Evolutionary conservation across 2,888 invertebrate genomes (phyloP).

Genomic region (Tipula lateralis): DNA sequence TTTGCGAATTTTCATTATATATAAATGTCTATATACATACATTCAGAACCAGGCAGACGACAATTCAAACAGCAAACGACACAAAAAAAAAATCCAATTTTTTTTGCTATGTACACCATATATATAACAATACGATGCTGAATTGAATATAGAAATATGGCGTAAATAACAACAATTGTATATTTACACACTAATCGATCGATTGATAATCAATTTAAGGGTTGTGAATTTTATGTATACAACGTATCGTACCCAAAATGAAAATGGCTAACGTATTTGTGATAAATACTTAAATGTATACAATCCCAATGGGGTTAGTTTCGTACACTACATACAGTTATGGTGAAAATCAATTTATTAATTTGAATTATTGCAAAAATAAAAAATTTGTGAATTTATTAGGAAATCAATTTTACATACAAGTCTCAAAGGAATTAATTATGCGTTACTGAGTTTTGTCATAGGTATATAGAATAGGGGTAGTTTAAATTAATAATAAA

Average conservation of each 20-base stretch:
- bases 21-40: not conserved
- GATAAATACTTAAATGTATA: not conserved
- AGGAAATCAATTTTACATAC: not conserved
- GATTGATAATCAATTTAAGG: conserved; percentile 29
- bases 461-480: not conserved
- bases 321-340: not conserved
- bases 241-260: not conserved
- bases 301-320: not conserved
- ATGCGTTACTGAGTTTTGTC: not conserved
- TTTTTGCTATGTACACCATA: not conserved
- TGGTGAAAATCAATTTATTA: conserved; percentile 29
- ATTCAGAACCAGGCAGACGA: conserved; percentile 14
- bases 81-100: not conserved
- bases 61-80: not conserved
- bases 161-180: conserved; percentile 26
- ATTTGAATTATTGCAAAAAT: conserved; percentile 3
- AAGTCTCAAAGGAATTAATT: conserved; percentile 19
- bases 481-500: conserved; percentile 2
- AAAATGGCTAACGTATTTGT: not conserved
- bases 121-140: not conserved
- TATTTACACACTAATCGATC: conserved; percentile 28
- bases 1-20: conserved; percentile 19
- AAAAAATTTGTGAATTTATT: not conserved
- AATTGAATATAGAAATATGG: conserved; percentile 25
- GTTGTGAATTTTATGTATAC: not conserved